Conservation (phyloP, 2,797 vertebrate genomes). For the Lepilemur septentrionalis region DNA sequence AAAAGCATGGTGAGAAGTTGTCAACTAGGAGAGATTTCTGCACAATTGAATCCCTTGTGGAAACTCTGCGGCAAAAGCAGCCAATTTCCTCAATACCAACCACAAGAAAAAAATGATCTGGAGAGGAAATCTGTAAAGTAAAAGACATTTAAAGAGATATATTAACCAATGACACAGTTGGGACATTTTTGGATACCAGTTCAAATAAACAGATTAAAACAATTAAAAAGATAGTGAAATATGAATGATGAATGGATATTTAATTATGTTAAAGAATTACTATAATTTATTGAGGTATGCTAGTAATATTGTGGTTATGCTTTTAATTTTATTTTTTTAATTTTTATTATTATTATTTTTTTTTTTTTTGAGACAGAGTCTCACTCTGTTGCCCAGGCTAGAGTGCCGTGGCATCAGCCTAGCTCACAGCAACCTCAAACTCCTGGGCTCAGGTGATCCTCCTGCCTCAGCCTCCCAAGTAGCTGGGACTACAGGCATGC, state of each 20-base stretch:
- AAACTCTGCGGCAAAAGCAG: not conserved
- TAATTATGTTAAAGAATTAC: not conserved
- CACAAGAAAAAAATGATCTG: not conserved
- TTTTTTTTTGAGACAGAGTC: no score
- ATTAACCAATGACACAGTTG: not conserved
- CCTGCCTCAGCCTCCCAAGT: no score
- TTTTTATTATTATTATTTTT: no score
- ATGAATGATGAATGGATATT: not conserved
- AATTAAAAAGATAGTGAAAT: not conserved
- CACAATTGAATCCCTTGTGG: not conserved
- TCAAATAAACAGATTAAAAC: slow-evolving; percentile 23
- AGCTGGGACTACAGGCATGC: no score
- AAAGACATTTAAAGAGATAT: not conserved
- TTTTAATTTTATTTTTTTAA: no score
- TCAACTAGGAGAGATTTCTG: not conserved
- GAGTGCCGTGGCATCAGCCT: no score
- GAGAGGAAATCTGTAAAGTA: not conserved
- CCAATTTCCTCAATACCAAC: not conserved
- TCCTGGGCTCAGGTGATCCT: no score
- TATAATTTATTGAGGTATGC: not conserved
- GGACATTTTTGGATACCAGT: not conserved
- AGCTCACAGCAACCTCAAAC: no score
- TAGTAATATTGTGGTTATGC: not conserved
- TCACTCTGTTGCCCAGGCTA: no score
- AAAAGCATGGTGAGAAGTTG: not conserved